Evolutionary conservation across 1,140 invertebrate genomes (phyloP).

Genomic region (Drosophila chauvacae): DNA sequence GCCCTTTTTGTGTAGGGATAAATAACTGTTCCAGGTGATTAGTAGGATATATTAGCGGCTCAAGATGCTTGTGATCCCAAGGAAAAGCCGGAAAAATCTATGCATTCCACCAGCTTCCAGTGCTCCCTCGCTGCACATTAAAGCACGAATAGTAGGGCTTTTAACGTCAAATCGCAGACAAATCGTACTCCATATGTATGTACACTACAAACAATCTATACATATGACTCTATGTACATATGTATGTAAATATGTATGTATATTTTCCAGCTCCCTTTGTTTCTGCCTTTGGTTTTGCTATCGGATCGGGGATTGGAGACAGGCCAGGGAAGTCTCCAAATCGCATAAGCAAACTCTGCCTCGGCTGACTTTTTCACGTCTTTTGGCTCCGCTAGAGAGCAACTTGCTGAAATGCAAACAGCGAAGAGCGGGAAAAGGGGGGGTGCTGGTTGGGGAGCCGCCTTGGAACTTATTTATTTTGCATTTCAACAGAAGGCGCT

Average conservation of each 20-base stretch:
- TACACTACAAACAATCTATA: neutral
- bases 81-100: constrained; percentile 25
- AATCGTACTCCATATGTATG: neutral
- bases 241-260: neutral
- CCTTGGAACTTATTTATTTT: constrained; percentile 64
- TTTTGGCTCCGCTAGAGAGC: constrained; percentile 56
- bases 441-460: constrained; percentile 19
- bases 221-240: neutral
- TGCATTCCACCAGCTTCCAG: constrained; percentile 4
- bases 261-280: neutral
- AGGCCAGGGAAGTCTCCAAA: constrained; percentile 46
- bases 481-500: constrained; percentile 56
- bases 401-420: constrained; percentile 65
- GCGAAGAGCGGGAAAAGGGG: neutral
- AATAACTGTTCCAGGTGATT: constrained; percentile 25
- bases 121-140: constrained; percentile 17
- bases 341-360: constrained; percentile 68
- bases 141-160: neutral
- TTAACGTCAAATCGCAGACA: constrained; percentile 7
- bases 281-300: constrained; percentile 11
- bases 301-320: constrained; percentile 23
- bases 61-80: no score
- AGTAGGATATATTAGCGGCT: neutral
- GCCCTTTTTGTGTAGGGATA: neutral
- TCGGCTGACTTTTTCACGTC: constrained; percentile 49